These are phyloP conservation scores for Cephalopterus ornatus DNA, from an alignment of 2,113 vertebrate species.

Conservation along the genomic window DNA sequence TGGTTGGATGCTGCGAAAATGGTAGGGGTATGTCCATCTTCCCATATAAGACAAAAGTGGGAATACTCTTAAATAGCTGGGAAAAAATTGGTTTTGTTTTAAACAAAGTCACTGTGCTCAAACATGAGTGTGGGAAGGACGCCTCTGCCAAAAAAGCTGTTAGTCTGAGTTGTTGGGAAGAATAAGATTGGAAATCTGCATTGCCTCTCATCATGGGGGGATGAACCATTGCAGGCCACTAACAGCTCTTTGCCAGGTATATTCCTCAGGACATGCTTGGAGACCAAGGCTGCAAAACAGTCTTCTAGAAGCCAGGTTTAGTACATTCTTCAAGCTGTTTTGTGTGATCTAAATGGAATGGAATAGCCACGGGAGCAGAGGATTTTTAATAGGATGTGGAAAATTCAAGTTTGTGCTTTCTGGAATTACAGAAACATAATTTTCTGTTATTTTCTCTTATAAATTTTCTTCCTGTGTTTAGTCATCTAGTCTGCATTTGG, in stretches of 20 bases:
- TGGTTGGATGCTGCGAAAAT: not conserved
- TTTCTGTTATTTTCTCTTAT: not conserved
- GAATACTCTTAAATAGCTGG: not conserved
- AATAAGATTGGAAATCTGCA: not conserved
- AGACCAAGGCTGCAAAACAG: not conserved
- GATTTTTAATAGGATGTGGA: not conserved
- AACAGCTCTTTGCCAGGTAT: not conserved
- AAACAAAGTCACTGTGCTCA: not conserved
- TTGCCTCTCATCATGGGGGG: not conserved
- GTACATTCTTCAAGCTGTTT: not conserved
- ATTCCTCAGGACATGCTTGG: not conserved
- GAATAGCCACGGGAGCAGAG: not conserved
- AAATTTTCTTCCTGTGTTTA: not conserved
- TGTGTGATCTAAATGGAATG: not conserved
- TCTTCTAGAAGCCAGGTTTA: not conserved
- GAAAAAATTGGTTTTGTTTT: not conserved
- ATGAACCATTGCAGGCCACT: not conserved
- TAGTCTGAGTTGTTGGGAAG: not conserved
- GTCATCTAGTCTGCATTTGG: not conserved
- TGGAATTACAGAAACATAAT: not conserved
- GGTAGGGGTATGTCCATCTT: not conserved
- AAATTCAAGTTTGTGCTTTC: not conserved
- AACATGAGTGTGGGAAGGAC: not conserved
- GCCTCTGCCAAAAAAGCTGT: not conserved
- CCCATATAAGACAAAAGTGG: not conserved